Base-by-base conservation (phyloP, 2,888 invertebrate genomes). In the Drosophila subsilvestris region DNA sequence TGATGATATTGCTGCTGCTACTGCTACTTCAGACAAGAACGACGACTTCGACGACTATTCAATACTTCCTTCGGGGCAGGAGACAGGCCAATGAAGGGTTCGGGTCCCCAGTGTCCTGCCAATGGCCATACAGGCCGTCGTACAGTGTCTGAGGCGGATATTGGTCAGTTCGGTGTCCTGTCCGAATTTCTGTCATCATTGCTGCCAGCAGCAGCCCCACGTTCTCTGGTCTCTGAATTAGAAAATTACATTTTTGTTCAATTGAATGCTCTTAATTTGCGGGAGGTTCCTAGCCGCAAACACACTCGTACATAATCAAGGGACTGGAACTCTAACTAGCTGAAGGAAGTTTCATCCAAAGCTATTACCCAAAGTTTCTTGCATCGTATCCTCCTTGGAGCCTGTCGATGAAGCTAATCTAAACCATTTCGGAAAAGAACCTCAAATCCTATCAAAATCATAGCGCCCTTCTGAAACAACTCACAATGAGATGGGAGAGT, bases 51-150 rank as follows among this genome's bases (percentile, higher is more conserved):
- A 47, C 51, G 72, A 73, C 73, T 62, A 66, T 74, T 74, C 73
- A 74, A 72, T 74, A 74, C 61, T 66, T 74, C 61, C 66, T 65
- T 73, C 45, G 54, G 72, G 43, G 50, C 44, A 17, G 45, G n/a
- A 22, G 60, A 14, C 25, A 57, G 77, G 78, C 78, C 84, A 81
- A 81, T 80, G 71, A 78, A 78, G 73, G 43, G 48, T 53, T 63
- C 72, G 72, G 72, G 56, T 43, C 51, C 47, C 72, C 53, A 69
- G 81, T 37, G n/a, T 37, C 75, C 81, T 80, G 50, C 85, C 81
- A 86, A 82, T 86, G 37, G 37, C 45, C 43, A 55, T 44, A 29
- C 27, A 10, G 29, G 12, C 27, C 27, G 12, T 32, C 66, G 65
- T 42, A 55, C 49, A 20, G 32, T 55, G 66, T 72, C 53, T 63